phyloP scores from a whole-genome alignment of 2,888 invertebrate genomes.

The Anoncus sp. region DNA sequence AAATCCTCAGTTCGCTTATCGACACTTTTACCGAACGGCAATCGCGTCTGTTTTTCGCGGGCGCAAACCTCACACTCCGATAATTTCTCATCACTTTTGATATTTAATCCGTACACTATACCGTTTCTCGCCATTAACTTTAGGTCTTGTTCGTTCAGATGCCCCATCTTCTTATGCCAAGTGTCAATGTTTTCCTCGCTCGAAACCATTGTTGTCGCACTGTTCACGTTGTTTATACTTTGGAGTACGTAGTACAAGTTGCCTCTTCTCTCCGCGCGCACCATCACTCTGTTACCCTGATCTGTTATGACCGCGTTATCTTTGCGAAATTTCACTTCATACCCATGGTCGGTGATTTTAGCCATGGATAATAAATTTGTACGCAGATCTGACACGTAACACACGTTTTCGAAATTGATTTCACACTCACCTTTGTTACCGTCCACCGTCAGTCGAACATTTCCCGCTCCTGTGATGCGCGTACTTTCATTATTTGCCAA shows the following conservation, averaged over 20 bases:
- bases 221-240: constrained; percentile 30
- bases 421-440: constrained; percentile 8
- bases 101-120: constrained; percentile 46
- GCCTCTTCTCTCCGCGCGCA: constrained; percentile 44
- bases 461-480: constrained; percentile 49
- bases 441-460: constrained; percentile 11
- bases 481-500: constrained; percentile 50
- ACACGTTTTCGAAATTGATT: constrained; percentile 29
- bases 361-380: constrained; percentile 59
- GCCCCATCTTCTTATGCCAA: constrained; percentile 55
- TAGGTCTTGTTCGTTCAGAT: constrained; percentile 55
- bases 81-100: constrained; percentile 17
- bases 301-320: constrained; percentile 46
- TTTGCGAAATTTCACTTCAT: constrained; percentile 44
- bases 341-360: constrained; percentile 57
- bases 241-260: constrained; percentile 50
- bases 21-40: constrained; percentile 38
- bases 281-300: constrained; percentile 24
- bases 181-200: constrained; percentile 38
- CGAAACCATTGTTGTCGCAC: no score
- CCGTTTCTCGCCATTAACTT: constrained; percentile 48
- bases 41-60: constrained; percentile 50
- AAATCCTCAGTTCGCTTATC: constrained; percentile 50
- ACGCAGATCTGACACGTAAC: constrained; percentile 45
- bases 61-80: constrained; percentile 50